Evolutionary conservation across 2,888 invertebrate species (phyloP).

Genomic region (Coelinius sp.): DNA sequence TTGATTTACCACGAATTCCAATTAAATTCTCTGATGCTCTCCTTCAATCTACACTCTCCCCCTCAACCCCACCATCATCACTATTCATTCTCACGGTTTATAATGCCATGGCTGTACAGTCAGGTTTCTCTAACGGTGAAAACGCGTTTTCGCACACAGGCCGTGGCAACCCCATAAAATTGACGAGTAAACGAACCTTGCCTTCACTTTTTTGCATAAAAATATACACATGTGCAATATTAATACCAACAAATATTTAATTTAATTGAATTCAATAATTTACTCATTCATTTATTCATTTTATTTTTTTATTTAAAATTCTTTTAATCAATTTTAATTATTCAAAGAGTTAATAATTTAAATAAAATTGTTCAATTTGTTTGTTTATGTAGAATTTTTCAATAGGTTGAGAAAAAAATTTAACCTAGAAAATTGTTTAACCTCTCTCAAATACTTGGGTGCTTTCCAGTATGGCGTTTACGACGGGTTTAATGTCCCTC

Average conservation of each 20-base stretch:
- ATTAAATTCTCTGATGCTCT: constrained; percentile 46
- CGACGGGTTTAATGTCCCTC: constrained; percentile 69
- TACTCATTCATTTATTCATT: not conserved
- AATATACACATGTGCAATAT: not conserved
- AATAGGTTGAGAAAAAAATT: no score
- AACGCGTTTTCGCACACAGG: constrained; percentile 38
- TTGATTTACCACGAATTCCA: constrained; percentile 58
- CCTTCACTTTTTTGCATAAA: constrained; percentile 38
- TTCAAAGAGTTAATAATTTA: not conserved
- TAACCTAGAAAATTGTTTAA: constrained; percentile 30
- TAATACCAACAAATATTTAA: not conserved
- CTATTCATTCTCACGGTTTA: constrained; percentile 6
- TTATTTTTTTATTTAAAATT: not conserved
- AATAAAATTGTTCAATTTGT: not conserved
- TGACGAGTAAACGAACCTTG: constrained; percentile 42
- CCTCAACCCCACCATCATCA: no score
- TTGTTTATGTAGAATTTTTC: no score
- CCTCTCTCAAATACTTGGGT: constrained; percentile 16
- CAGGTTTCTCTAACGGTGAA: constrained; percentile 51
- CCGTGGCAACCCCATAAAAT: constrained; percentile 42
- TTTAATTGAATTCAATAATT: no score
- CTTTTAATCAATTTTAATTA: not conserved
- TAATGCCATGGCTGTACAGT: constrained; percentile 25
- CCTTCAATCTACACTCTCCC: constrained; percentile 25
- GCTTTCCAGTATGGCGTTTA: constrained; percentile 62